phyloP scores from a whole-genome alignment of 2,888 invertebrate species.

The Morpho helenor region DNA sequence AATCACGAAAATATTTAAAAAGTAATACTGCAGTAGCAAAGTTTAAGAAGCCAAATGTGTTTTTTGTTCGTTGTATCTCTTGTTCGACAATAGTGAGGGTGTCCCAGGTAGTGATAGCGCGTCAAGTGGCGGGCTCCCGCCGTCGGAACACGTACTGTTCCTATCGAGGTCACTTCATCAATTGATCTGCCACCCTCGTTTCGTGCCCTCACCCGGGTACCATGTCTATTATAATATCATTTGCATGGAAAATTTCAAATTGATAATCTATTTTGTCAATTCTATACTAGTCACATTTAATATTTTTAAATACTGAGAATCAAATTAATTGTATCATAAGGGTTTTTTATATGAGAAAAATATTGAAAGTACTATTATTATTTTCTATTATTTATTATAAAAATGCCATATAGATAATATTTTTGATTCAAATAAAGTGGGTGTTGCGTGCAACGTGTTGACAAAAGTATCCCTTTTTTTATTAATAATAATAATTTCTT shows the following conservation, averaged over 20 bases:
- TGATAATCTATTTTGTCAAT: too few species aligned
- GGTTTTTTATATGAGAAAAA: too few species aligned
- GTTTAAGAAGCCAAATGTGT: slow-evolving; percentile 10
- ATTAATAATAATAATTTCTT: too few species aligned
- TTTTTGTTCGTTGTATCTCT: slow-evolving; percentile 22
- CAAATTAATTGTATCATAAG: too few species aligned
- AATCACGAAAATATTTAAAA: not conserved
- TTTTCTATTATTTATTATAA: too few species aligned
- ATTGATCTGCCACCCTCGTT: slow-evolving; percentile 56
- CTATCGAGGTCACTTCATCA: slow-evolving; percentile 70
- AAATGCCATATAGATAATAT: too few species aligned
- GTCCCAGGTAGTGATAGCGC: slow-evolving; percentile 32
- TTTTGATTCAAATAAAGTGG: too few species aligned
- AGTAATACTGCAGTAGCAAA: slow-evolving; percentile 1
- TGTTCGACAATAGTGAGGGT: slow-evolving; percentile 35
- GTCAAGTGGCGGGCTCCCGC: slow-evolving; percentile 46
- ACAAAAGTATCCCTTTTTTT: too few species aligned
- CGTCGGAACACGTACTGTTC: slow-evolving; percentile 61
- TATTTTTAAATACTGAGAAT: too few species aligned
- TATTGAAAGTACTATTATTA: too few species aligned
- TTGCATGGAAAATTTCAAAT: not conserved
- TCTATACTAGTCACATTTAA: too few species aligned
- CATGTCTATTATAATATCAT: slow-evolving; percentile 1
- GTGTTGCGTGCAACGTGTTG: too few species aligned
- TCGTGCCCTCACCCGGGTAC: slow-evolving; percentile 8